Conservation (phyloP, 2,888 invertebrate species). For the Drosophila histrio region DNA sequence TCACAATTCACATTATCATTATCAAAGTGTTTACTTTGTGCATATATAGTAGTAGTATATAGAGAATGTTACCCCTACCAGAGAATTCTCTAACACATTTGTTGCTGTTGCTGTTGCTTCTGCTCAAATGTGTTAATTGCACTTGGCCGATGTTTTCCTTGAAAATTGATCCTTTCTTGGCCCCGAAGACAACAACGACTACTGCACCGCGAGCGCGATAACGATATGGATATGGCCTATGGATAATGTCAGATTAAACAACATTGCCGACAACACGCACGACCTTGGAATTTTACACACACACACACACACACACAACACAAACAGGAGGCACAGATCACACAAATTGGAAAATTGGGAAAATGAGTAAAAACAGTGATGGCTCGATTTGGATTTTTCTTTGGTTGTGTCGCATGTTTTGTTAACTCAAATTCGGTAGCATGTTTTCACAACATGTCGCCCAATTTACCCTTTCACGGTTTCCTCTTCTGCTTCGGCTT, state of each 20-base stretch:
- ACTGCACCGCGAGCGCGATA: slow-evolving; percentile 52
- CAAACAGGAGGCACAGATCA: slow-evolving; percentile 12
- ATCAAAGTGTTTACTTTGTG: slow-evolving; percentile 67
- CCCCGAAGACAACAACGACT: slow-evolving; percentile 30
- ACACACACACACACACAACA: neutral
- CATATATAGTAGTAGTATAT: too few relatives aligned
- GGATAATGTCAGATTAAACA: slow-evolving; percentile 66
- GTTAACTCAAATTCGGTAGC: slow-evolving; percentile 81
- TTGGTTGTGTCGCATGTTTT: slow-evolving; percentile 59
- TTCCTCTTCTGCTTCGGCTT: slow-evolving; percentile 18
- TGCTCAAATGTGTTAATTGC: slow-evolving; percentile 71
- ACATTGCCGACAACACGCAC: slow-evolving; percentile 58
- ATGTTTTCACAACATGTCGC: slow-evolving; percentile 84
- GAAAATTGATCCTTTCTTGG: slow-evolving; percentile 74
- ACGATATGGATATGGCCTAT: slow-evolving; percentile 54
- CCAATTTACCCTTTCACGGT: slow-evolving; percentile 77
- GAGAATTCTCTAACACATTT: slow-evolving; percentile 41
- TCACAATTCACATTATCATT: slow-evolving; percentile 66
- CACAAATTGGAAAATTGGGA: slow-evolving; percentile 11
- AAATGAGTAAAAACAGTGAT: slow-evolving; percentile 5
- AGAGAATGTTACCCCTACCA: neutral
- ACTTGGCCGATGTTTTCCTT: slow-evolving; percentile 77
- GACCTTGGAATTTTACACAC: slow-evolving; percentile 9
- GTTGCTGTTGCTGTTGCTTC: slow-evolving; percentile 15
- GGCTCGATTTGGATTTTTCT: slow-evolving; percentile 7